Evolutionary conservation across 1,140 invertebrate genomes (phyloP).

Genomic region (Bathynomus jamesi): DNA sequence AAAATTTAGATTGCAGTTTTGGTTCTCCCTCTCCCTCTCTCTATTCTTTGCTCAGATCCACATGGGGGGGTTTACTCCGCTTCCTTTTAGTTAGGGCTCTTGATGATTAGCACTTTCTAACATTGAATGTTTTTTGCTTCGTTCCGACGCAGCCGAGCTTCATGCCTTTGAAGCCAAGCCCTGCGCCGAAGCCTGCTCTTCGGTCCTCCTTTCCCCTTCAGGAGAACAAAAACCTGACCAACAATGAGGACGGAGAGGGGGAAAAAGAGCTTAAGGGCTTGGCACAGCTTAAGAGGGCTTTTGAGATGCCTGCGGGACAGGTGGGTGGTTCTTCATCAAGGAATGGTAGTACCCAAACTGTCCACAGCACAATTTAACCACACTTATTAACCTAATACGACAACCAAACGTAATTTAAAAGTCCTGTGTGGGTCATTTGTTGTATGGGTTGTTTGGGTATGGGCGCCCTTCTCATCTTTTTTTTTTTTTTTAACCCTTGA

Average conservation of each 20-base stretch:
- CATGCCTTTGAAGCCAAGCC: conserved; percentile 19
- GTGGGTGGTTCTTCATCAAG: background rate
- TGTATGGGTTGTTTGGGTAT: too few species aligned
- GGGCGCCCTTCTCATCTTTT: background rate
- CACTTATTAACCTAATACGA: too few species aligned
- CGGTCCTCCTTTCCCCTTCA: conserved; percentile 16
- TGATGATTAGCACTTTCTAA: too few species aligned
- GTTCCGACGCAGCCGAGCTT: conserved; percentile 15
- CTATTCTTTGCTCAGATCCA: too few species aligned
- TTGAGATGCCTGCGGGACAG: conserved; percentile 5
- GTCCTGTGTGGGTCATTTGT: too few species aligned
- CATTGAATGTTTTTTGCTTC: background rate
- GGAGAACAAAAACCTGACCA: conserved; percentile 20
- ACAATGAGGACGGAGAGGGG: conserved; percentile 9
- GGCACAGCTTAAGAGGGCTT: conserved; percentile 17
- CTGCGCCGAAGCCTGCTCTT: conserved; percentile 17
- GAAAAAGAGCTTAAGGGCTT: background rate
- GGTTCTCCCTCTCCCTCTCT: too few species aligned
- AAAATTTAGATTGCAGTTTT: too few species aligned
- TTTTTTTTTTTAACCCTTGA: background rate
- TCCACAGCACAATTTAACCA: too few species aligned
- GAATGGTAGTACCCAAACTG: too few species aligned
- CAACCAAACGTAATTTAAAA: too few species aligned
- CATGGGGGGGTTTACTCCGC: too few species aligned
- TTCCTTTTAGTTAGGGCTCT: too few species aligned